Base-by-base conservation (phyloP, 2,888 invertebrate species). In the Erannis defoliaria region DNA sequence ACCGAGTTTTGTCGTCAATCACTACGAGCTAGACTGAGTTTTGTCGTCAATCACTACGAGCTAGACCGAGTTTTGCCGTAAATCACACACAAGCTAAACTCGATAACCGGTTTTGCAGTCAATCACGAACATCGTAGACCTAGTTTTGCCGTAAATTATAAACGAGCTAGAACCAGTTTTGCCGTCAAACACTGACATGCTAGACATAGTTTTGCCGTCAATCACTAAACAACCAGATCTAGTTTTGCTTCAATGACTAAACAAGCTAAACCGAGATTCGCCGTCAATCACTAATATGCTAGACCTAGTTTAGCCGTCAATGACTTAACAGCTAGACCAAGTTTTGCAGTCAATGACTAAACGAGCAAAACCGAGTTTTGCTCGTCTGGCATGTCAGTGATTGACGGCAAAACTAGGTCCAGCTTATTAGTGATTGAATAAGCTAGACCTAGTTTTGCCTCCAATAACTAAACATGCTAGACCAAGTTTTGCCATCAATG, bases 331-430 rank as follows among this genome's bases (percentile, higher is more conserved):
- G 23, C 1, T 4, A 45, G 4, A 16, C 29, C 14, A 10, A 26
- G 26, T 29, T 29, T 42, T 29, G 14, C 10, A 4, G 5, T 26
- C 14, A 23, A 14, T n/a, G 16, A 45, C 29, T 9, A n/a, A 29
- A 29, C 23, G 5, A 23, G 5, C 14, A 0, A 16, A 6, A 9
- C 45, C 19, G 8, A 48, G 6, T 8, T 60, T 10, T 67, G 68
- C 71, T 71, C 75, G 19, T 19, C 29, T 48, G 19, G n/a, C 19
- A 19, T 18, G 18, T 48, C 19, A 48, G 26, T 48, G 46, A 33
- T 19, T 31, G 46, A 33, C 75, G 71, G 71, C 67, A 67, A 61
- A 71, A 37, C 14, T 50, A n/a, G 14, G 31, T 46, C 18, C 10
- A 31, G 23, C 26, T 26, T 14, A 14, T 14, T 26, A 14, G 43